These are phyloP conservation scores for Dicrostonyx torquatus DNA, from an alignment of 2,797 vertebrate species.

Conservation along the genomic window DNA sequence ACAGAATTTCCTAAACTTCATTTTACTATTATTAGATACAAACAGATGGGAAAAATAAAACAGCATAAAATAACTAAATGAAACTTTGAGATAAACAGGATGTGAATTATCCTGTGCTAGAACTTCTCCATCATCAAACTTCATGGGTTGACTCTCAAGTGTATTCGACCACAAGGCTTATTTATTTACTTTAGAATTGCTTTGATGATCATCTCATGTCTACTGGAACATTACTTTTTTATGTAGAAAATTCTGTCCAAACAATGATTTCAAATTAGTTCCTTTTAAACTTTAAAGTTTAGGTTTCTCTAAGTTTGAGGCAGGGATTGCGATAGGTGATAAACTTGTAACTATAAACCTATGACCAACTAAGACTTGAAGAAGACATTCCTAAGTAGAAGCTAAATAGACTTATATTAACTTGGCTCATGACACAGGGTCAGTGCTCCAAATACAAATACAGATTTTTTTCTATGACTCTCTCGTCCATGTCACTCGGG, in stretches of 20 bases:
- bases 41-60: neutral
- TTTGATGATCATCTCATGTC: neutral
- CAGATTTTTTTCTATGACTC: neutral
- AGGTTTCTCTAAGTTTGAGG: neutral
- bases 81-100: neutral
- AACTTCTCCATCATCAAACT: neutral
- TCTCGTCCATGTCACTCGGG: neutral
- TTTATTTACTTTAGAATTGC: neutral
- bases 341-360: neutral
- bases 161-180: neutral
- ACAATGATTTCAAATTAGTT: neutral
- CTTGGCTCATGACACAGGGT: neutral
- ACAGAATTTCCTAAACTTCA: neutral
- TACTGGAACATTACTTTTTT: no score
- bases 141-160: neutral
- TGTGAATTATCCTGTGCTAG: neutral
- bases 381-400: conserved; percentile 11
- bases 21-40: neutral
- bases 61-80: conserved; percentile 7
- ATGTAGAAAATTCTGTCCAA: conserved; percentile 2
- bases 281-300: neutral
- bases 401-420: neutral
- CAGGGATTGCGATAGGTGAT: neutral
- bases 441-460: neutral
- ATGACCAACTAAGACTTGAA: neutral